Base-by-base conservation (phyloP, 2,113 vertebrate genomes). In the Dromas ardeola region DNA sequence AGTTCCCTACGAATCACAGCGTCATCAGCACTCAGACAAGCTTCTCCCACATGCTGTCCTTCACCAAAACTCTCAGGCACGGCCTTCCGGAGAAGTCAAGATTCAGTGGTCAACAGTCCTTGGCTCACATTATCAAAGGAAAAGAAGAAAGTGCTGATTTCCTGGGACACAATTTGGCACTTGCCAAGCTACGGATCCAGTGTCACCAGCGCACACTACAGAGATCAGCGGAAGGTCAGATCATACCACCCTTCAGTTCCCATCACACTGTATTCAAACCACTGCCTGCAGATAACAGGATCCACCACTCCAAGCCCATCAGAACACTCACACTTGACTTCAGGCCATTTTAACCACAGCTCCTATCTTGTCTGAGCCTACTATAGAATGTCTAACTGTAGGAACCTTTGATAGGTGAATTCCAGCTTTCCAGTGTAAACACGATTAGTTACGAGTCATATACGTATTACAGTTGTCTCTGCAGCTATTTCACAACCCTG, bases 341-440 rank as follows among this genome's bases (percentile, higher is more conserved):
- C 55, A 89, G 70, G 53, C 22, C 10, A 10, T 21, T 72, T 65
- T 67, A 87, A 80, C 30, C 14, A 13, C 70, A 85, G 84, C 42
- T 79, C 61, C 78, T 38, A 73, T 70, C 29, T 32, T 56, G 40
- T 26, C 65, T 80, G 49, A 95, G 61, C 32, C 63, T 38, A 53
- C 32, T 63, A 45, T 1, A 72, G 43, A 70, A 77, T 87, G 90
- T 43, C 32, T 77, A 73, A 81, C 58, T 62, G 53, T 14, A 59
- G 63, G 20, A 88, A 87, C 18, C 49, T 88, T 66, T 70, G n/a
- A 65, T 42, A 65, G 66, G 36, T 42, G 55, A 91, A 80, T 27
- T 93, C n/a, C 65, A 66, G 72, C 58, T 83, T 88, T 93, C 87
- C 93, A 83, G 58, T 91, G 95, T 91, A 95, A 94, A 95, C 81